Percentiles rank a stretch among this genome's conserved stretches.
These are phyloP conservation scores for Scelioninae gen. 2 DNA, from an alignment of 2,888 invertebrate species.

Conservation along the genomic window DNA sequence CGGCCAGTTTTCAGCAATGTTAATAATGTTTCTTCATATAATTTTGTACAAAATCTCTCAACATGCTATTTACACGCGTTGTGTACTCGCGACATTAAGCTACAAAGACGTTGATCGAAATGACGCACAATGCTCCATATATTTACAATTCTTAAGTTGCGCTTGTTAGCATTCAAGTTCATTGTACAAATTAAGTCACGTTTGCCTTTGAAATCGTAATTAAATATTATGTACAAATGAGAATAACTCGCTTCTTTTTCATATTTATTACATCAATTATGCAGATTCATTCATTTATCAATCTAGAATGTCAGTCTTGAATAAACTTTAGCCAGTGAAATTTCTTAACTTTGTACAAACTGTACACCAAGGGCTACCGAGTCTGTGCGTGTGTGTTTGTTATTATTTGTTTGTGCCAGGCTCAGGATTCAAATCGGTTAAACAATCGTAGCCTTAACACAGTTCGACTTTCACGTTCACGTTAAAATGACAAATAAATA, in stretches of 20 bases:
- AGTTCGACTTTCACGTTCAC: too few species aligned
- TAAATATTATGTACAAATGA: conserved; percentile 75
- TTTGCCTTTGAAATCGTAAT: conserved; percentile 73
- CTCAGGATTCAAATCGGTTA: too few species aligned
- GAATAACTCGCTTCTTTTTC: conserved; percentile 67
- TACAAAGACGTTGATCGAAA: conserved; percentile 40
- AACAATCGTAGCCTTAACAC: too few species aligned
- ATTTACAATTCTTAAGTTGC: conserved; percentile 51
- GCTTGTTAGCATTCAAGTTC: conserved; percentile 58
- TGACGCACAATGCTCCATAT: conserved; percentile 57
- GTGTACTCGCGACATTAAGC: conserved; percentile 34
- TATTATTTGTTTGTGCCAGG: conserved; percentile 54
- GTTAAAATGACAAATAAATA: too few species aligned
- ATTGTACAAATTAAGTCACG: conserved; percentile 72
- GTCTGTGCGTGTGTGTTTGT: conserved; percentile 61
- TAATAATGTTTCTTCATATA: conserved; percentile 43
- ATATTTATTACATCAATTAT: conserved; percentile 74
- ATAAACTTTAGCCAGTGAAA: conserved; percentile 72
- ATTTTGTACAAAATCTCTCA: conserved; percentile 59
- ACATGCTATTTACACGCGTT: conserved; percentile 53
- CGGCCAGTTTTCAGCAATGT: conserved; percentile 27
- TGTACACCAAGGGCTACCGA: conserved; percentile 64
- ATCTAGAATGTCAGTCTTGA: conserved; percentile 74
- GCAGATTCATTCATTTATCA: conserved; percentile 70
- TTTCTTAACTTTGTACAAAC: conserved; percentile 64